Evolutionary conservation across 2,797 vertebrate species (phyloP), one percentile per base, ranked within the genome.

Genomic region (Parauchenoglanis punctatus): DNA sequence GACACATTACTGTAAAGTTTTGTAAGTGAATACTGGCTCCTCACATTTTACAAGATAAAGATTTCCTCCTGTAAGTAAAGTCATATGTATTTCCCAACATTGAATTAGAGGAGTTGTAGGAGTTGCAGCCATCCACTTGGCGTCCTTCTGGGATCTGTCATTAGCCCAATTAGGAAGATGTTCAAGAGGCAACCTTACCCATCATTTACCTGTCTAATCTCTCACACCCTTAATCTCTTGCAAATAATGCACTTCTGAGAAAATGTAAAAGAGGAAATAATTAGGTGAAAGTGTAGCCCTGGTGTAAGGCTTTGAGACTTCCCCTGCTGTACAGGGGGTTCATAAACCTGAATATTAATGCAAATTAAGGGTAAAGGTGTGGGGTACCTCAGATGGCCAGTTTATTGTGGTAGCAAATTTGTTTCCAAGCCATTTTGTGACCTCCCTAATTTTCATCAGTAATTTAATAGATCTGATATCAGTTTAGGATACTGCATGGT

Each of bases 91-190:
- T 59, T 78, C 10, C 23, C 54, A 80, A 20, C 31, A 58, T 12
- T 80, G 20, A 58, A 1, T 80, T 17, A 35, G 31, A 58, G 31
- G 12, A 54, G n/a, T 28, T 76, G 73, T 80, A 80, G 18, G 4
- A 23, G 54, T 44, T 81, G 31, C 35, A 40, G 77, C 56, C 35
- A 11, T 81, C 20, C 35, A 25, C 77, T 44, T 12, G 2, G 78
- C 2, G 13, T 44, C 25, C 58, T 61, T 44, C 23, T n/a, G 96
- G 97, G 97, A 96, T 91, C 90, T 94, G 95, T 97, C 96, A 97
- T 97, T 97, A 97, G 92, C 94, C 96, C 96, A 96, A 97, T 98
- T 97, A 97, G 95, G 96, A 96, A 97, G 96, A 96, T 97, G 96
- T 94, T 94, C 92, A 95, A 95, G 95, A 96, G 95, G 95, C 96